A percentile compares a stretch with the other conserved stretches of the same genome.
Evolutionary conservation across 2,888 invertebrate genomes (phyloP).

Genomic region (Leptopilina drosophilae): DNA sequence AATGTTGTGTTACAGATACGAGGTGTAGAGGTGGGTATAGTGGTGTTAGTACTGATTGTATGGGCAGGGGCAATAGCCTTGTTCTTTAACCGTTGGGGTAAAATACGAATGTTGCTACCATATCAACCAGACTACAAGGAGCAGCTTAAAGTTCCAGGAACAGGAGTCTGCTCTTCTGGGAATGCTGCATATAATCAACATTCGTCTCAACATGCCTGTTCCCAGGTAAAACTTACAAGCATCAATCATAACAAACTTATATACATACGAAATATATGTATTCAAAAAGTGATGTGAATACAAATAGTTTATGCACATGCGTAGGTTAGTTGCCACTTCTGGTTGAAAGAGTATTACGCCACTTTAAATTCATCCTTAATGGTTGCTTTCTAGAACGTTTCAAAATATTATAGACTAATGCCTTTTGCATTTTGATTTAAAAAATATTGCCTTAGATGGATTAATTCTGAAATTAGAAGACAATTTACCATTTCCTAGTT

Average conservation of each 20-base stretch:
- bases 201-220: constrained; percentile 79
- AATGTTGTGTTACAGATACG: constrained; percentile 82
- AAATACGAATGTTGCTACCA: constrained; percentile 93
- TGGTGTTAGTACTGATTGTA: constrained; percentile 88
- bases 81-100: constrained; percentile 96
- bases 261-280: background rate
- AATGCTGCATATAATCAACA: constrained; percentile 81
- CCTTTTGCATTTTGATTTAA: too few relatives aligned
- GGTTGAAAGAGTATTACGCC: background rate
- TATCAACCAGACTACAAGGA: constrained; percentile 96
- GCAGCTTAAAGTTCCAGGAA: constrained; percentile 88
- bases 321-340: background rate
- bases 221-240: constrained; percentile 78
- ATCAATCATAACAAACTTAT: constrained; percentile 30
- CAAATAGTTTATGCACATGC: too few relatives aligned
- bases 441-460: too few relatives aligned
- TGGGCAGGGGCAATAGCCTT: constrained; percentile 94
- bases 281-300: background rate
- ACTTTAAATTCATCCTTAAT: too few relatives aligned
- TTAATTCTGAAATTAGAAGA: too few relatives aligned
- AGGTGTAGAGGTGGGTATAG: constrained; percentile 94
- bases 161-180: constrained; percentile 83
- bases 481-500: too few relatives aligned
- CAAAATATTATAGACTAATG: too few relatives aligned
- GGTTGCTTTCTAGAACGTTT: too few relatives aligned